Evolutionary conservation across 2,113 vertebrate genomes (phyloP), one percentile per base, ranked within the genome.

Genomic region (Uria lomvia): DNA sequence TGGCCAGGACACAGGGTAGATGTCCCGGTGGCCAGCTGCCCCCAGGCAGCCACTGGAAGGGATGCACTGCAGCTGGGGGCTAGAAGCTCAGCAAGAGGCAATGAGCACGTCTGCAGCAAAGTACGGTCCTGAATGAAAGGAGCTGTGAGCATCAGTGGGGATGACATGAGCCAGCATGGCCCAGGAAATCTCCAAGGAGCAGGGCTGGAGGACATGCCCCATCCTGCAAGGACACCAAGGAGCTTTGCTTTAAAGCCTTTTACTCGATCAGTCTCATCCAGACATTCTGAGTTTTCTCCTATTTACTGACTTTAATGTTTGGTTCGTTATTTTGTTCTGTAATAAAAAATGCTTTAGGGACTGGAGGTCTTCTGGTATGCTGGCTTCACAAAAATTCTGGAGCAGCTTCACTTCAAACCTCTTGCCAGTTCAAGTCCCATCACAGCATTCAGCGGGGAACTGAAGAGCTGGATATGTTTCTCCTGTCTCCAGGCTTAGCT

Each of bases 401-500:
- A 91, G 84, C 74, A 93, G 87, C 85, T 88, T 94, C 81, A 72
- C 58, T 79, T 93, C 93, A 93, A 95, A 73, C 53, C 50, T 94
- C 92, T 93, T 3, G 27, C 94, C 93, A 96, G 62, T 91, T 91
- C 74, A 82, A 94, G 94, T 90, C 87, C 93, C 94, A 92, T 93
- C 42, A 21, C 59, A 63, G 55, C 50, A 52, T 88, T 86, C 95
- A 96, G 38, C 2, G 0, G 94, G 92, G 95, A 94, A 92, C 63
- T 93, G 86, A 88, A 93, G 55, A 74, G 27, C 68, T 97, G 86
- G 88, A 81, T 96, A 67, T 74, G 68, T 94, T 96, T 94, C 88
- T 94, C 68, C 65, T 84, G 94, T 94, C 96, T 96, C 92, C 93
- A 96, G 29, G 72, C 78, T 96, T 94, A 96, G 91, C 81, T 94